Conservation (phyloP, 1,140 invertebrate genomes). For the Drosophila watanabei region DNA sequence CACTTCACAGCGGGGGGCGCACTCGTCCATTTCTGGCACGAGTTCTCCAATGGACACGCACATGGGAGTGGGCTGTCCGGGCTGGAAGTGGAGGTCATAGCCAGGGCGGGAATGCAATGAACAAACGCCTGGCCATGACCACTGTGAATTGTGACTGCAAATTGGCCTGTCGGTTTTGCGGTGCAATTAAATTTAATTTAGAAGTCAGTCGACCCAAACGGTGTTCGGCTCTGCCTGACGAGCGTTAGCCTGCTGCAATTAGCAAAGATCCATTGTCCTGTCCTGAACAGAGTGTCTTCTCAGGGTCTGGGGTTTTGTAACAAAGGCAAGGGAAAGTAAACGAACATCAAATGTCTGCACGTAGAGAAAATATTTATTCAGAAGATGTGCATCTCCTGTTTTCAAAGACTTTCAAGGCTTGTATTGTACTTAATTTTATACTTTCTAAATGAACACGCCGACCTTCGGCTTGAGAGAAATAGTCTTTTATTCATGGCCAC, state of each 20-base stretch:
- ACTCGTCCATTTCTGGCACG: slow-evolving; percentile 28
- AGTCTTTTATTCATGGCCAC: neutral
- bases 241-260: slow-evolving; percentile 58
- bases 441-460: neutral
- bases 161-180: slow-evolving; percentile 61
- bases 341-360: slow-evolving; percentile 33
- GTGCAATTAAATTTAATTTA: slow-evolving; percentile 79
- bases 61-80: neutral
- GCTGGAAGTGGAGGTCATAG: slow-evolving; percentile 6
- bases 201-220: slow-evolving; percentile 56
- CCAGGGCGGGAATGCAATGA: slow-evolving; percentile 2
- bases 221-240: slow-evolving; percentile 38
- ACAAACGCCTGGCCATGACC: slow-evolving; percentile 25
- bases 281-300: slow-evolving; percentile 1
- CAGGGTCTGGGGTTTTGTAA: neutral
- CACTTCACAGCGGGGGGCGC: slow-evolving; percentile 31
- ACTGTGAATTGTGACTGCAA: slow-evolving; percentile 51
- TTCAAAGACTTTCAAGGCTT: neutral
- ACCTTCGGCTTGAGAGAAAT: neutral
- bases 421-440: neutral
- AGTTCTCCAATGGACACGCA: slow-evolving; percentile 15
- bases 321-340: slow-evolving; percentile 5
- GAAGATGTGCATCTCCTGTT: too few relatives aligned
- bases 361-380: neutral
- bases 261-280: slow-evolving; percentile 54